Percentiles rank a stretch among this genome's conserved stretches.
Conservation (phyloP, 1,140 invertebrate species). For the Littorina saxatilis region DNA sequence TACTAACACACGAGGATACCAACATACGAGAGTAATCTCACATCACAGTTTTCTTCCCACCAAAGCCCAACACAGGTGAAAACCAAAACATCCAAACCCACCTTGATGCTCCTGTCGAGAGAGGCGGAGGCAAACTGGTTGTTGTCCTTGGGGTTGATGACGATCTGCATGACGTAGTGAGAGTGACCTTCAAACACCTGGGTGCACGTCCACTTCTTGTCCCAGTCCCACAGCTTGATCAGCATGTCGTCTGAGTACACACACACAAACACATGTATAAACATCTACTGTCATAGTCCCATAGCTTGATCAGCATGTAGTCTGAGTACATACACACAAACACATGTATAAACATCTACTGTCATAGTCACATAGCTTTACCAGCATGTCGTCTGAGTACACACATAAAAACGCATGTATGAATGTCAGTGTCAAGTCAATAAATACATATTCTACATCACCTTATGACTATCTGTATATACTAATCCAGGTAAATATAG, state of each 20-base stretch:
- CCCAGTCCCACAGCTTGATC: constrained; percentile 99
- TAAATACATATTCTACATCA: too few species aligned
- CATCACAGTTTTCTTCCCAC: too few species aligned
- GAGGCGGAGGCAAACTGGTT: constrained; percentile 99
- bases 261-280: background rate
- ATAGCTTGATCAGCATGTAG: too few species aligned
- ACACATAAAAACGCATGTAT: background rate
- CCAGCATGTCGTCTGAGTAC: constrained; percentile 41
- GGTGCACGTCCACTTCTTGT: constrained; percentile 97
- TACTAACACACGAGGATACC: too few species aligned
- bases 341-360: background rate
- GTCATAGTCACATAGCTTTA: too few species aligned
- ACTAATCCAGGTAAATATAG: too few species aligned
- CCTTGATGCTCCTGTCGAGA: constrained; percentile 97
- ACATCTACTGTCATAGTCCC: background rate
- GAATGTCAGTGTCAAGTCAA: too few species aligned
- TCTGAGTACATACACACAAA: constrained; percentile 45
- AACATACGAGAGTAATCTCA: too few species aligned
- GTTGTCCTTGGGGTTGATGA: constrained; percentile 99
- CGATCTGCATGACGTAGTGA: constrained; percentile 99
- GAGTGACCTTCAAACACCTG: constrained; percentile 93
- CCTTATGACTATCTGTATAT: too few species aligned
- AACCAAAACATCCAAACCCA: constrained; percentile 64
- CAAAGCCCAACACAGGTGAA: too few species aligned
- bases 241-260: constrained; percentile 93